Evolutionary conservation across 2,113 vertebrate genomes (phyloP), one percentile per base, ranked within the genome.

Genomic region (Anolis sagrei): DNA sequence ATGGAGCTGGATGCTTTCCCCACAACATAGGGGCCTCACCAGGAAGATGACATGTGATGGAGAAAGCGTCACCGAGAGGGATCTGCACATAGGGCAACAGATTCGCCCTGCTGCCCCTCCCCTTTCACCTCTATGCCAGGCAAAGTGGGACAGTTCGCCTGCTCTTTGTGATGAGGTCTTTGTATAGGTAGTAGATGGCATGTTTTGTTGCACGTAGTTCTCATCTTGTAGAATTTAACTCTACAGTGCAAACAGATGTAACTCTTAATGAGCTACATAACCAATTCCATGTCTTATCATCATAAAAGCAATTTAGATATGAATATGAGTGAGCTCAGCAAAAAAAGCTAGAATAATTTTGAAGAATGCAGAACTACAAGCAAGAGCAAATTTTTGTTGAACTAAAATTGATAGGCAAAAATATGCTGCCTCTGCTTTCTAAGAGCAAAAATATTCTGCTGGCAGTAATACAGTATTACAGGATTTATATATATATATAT

Each of bases 371-470:
- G 39, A 39, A 61, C 21, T 83, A 68, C 64, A 19, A 5, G 51
- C 58, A 84, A 10, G 29, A 69, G 27, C 74, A 72, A 89, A 83
- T 87, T 79, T 85, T 82, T 91, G 18, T 29, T 13, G 21, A 68
- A 74, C 32, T 77, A 84, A 70, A 81, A 69, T 27, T 27, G 1
- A 16, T 14, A 69, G 58, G 27, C 81, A 75, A 87, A 92, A 79
- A 85, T 23, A 0, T 54, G 84, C 36, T 81, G 11, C 58, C 81
- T 83, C 78, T 87, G 44, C 27, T 89, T 68, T 86, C 61, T n/a
- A 84, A 82, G 25, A 36, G 75, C 36, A 87, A 70, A 74, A 85
- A 34, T 29, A 85, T 84, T 87, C 79, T 85, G 4, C 11, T 82
- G 81, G 62, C 39, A 72, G 14, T 73, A 79, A 74, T n/a, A n/a